phyloP scores from a whole-genome alignment of 2,113 vertebrate species.

The Falcunculus frontatus region DNA sequence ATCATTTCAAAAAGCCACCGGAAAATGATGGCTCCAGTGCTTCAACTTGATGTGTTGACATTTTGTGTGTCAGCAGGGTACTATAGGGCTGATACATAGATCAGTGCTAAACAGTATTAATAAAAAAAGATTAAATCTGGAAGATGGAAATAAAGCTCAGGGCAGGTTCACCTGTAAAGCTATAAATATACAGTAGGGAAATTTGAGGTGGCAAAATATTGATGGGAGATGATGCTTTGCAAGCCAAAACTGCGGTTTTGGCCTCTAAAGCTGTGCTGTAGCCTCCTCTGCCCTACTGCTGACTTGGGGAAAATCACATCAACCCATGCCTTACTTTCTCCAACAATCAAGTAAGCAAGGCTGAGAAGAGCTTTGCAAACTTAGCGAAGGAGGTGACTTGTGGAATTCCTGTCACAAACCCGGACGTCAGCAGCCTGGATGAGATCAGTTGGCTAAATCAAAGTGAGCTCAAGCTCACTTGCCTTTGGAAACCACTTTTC shows the following conservation, averaged over 20 bases:
- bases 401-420: neutral
- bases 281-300: neutral
- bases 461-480: neutral
- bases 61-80: neutral
- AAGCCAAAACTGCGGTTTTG: neutral
- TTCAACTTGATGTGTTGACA: constrained; percentile 8
- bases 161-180: constrained; percentile 25
- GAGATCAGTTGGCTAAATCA: accelerated
- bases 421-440: neutral
- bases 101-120: constrained; percentile 10
- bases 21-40: neutral
- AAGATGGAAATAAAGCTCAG: constrained; percentile 7
- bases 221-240: neutral
- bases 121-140: constrained; percentile 37
- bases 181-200: constrained; percentile 8
- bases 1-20: neutral
- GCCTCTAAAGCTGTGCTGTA: neutral
- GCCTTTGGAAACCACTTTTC: neutral
- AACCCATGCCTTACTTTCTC: neutral
- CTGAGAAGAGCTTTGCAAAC: neutral
- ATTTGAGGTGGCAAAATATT: neutral
- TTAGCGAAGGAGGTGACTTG: neutral
- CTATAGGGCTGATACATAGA: neutral
- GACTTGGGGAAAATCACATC: neutral
- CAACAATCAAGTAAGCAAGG: neutral